Base-by-base conservation (phyloP, 2,797 vertebrate species). In the Rhinophrynus dorsalis region DNA sequence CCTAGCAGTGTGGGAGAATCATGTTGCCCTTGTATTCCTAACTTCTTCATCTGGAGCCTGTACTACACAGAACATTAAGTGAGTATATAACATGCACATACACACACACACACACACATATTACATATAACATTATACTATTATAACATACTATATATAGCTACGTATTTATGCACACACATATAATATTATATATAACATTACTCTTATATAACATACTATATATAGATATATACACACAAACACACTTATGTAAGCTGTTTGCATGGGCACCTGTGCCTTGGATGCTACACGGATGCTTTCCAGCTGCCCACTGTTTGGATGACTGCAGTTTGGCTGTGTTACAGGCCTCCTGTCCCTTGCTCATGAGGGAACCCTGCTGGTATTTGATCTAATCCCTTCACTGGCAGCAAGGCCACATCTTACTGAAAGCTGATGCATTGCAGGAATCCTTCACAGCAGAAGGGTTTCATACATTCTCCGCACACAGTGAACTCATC, bases 341-440 rank as follows among this genome's bases (percentile, higher is more conserved):
- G 20, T 61, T 37, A 35, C 58, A 27, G 37, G 40, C 54, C 45
- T 10, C 11, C 47, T 61, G 48, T 48, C 47, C 40, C 47, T 35
- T 62, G 67, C 37, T 38, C 48, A 62, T 70, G 48, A 55, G 45
- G 26, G 47, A 69, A 23, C 27, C 20, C 29, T 62, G 50, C 47
- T 45, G 48, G 58, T 55, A 62, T 70, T 70, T 62, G 8, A 54
- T 52, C 42, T 69, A 40, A 61, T 69, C 67, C 67, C 17, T 12
- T 12, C 38, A 54, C 54, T 52, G 35, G 47, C 47, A 60, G 13
- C 40, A 23, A 24, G 17, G 27, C 33, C 67, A 52, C 29, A 15
- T 44, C 17, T 26, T 24, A 3, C 17, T 59, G 42, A 50, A 58
- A 60, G 66, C 8, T 30, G 56, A 57, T 68, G 33, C 45, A 32